These are phyloP conservation scores for Diacarnus erythraeanus DNA, from an alignment of 37 sponge, comb jelly and placozoan genomes.

Conservation along the genomic window DNA sequence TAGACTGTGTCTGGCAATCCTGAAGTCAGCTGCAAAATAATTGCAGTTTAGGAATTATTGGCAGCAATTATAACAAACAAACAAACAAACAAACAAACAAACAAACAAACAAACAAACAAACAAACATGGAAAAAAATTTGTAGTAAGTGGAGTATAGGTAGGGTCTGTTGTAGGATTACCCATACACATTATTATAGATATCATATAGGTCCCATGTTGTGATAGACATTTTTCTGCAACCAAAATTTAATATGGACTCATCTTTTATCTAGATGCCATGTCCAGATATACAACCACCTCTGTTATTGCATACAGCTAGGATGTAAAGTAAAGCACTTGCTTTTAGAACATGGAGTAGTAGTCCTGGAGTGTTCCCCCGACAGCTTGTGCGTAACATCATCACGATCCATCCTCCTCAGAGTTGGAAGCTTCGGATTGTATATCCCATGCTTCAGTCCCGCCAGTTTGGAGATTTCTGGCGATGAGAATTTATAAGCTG, in stretches of 20 bases:
- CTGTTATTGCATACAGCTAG: neutral
- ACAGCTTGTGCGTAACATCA: constrained; percentile 50
- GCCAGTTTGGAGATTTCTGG: constrained; percentile 39
- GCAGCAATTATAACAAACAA: neutral
- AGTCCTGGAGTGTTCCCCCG: constrained; percentile 73
- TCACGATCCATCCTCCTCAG: constrained; percentile 89
- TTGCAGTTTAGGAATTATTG: too few species aligned
- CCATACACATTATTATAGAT: too few species aligned
- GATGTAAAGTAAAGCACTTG: neutral
- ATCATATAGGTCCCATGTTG: too few species aligned
- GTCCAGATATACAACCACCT: too few species aligned
- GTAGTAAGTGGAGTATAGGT: too few species aligned
- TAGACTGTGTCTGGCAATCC: too few species aligned
- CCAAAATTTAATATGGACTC: too few species aligned
- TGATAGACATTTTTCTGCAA: too few species aligned
- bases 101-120: neutral
- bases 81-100: neutral
- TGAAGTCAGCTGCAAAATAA: too few species aligned
- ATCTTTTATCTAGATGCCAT: too few species aligned
- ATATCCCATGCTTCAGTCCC: constrained; percentile 73
- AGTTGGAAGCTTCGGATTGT: constrained; percentile 83
- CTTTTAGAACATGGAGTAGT: constrained; percentile 66
- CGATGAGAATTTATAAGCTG: neutral
- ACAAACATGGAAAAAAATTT: neutral
- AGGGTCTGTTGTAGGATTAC: too few species aligned